phyloP scores from a whole-genome alignment of 2,113 vertebrate species.

The Gracilinanus agilis region DNA sequence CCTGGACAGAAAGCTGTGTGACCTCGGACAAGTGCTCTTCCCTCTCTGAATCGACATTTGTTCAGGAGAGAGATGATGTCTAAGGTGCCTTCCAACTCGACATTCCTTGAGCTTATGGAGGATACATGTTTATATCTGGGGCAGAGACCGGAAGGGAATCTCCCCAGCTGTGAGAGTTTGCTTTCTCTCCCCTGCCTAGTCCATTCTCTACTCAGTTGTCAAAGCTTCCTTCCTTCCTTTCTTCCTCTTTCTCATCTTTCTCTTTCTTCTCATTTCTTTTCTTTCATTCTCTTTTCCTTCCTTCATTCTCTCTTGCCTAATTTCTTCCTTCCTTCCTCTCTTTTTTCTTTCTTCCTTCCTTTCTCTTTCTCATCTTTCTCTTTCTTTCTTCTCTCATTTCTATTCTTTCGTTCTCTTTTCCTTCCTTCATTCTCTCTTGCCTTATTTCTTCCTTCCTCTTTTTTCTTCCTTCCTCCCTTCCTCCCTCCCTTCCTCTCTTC shows the following conservation, averaged over 20 bases:
- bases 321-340: no score
- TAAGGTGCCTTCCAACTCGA: not conserved
- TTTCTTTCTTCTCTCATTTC: no score
- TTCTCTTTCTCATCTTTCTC: no score
- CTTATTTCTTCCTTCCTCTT: fast-evolving
- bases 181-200: not conserved
- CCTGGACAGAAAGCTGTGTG: not conserved
- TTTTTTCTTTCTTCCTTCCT: no score
- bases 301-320: no score
- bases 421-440: no score
- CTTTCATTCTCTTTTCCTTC: no score
- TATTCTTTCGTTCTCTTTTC: no score
- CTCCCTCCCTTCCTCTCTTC: no score
- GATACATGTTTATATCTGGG: not conserved
- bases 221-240: not conserved
- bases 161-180: not conserved
- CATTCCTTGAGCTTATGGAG: not conserved
- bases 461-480: no score
- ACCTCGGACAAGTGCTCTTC: not conserved
- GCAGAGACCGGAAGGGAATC: not conserved
- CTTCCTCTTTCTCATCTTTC: not conserved
- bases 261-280: no score
- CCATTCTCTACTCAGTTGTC: not conserved
- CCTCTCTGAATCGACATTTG: not conserved
- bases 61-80: not conserved